These are phyloP conservation scores for Polyommatus iphigenia DNA, from an alignment of 2,888 invertebrate genomes.

Conservation along the genomic window DNA sequence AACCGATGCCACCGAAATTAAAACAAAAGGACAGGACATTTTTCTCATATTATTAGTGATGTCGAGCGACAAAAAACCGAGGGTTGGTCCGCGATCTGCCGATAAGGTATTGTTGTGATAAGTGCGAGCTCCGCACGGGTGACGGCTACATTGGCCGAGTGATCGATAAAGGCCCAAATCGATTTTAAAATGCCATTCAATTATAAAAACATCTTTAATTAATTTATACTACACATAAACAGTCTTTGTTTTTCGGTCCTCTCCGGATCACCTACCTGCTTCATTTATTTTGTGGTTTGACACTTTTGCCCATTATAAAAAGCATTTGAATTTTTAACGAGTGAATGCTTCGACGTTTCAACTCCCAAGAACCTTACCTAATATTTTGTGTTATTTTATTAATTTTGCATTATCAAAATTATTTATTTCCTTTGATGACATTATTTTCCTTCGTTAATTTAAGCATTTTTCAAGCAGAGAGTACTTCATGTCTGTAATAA, in stretches of 20 bases:
- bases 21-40: conserved; percentile 79
- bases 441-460: neutral
- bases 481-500: neutral
- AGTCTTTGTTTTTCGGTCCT: neutral
- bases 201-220: conserved; percentile 27
- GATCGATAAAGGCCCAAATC: conserved; percentile 57
- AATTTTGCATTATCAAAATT: too few species aligned
- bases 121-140: conserved; percentile 66
- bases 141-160: conserved; percentile 66
- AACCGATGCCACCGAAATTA: conserved; percentile 81
- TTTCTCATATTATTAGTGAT: conserved; percentile 81
- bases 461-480: neutral
- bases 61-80: conserved; percentile 77
- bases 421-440: neutral
- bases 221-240: conserved; percentile 21
- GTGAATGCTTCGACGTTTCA: neutral
- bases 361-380: too few species aligned
- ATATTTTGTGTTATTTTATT: neutral
- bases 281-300: conserved; percentile 22
- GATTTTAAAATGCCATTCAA: conserved; percentile 21
- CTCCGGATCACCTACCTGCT: conserved; percentile 11
- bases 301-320: conserved; percentile 21
- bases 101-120: conserved; percentile 79
- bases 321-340: neutral
- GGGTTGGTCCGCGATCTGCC: conserved; percentile 74